phyloP scores from a whole-genome alignment of 2,797 vertebrate genomes.

The Dermochelys coriacea region DNA sequence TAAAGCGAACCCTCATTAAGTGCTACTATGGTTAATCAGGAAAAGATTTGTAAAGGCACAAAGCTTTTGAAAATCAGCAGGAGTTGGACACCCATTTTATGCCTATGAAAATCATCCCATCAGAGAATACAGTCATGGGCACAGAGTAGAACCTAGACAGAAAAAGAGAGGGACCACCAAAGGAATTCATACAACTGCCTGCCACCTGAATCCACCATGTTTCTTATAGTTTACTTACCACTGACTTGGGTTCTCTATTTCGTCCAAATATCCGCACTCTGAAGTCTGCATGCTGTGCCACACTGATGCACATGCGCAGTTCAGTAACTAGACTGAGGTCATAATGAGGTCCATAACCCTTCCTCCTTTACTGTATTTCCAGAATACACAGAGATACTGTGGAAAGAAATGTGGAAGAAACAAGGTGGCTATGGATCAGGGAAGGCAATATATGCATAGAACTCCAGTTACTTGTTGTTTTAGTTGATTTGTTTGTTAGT shows the following conservation, averaged over 20 bases:
- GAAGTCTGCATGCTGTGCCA: background rate
- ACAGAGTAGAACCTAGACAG: background rate
- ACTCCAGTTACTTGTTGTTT: constrained; percentile 65
- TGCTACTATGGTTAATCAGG: constrained; percentile 18
- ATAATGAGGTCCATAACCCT: background rate
- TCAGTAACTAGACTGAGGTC: background rate
- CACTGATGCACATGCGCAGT: background rate
- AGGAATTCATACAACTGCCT: background rate
- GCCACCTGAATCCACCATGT: background rate
- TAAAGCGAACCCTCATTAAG: background rate
- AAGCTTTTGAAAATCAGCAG: background rate
- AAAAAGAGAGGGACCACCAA: background rate
- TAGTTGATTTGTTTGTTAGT: constrained; percentile 70
- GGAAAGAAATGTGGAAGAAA: background rate
- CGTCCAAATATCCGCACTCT: background rate
- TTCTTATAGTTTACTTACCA: background rate
- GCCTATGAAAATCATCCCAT: background rate
- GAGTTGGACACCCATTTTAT: background rate
- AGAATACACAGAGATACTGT: background rate
- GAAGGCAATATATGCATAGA: constrained; percentile 24
- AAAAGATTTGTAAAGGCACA: background rate
- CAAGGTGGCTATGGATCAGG: background rate
- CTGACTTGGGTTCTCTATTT: background rate
- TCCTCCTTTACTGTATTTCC: background rate
- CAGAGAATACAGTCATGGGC: background rate